Percentiles rank a stretch among this genome's conserved stretches.
phyloP scores from a whole-genome alignment of 2,113 vertebrate species.

The Rhinogobius similis region DNA sequence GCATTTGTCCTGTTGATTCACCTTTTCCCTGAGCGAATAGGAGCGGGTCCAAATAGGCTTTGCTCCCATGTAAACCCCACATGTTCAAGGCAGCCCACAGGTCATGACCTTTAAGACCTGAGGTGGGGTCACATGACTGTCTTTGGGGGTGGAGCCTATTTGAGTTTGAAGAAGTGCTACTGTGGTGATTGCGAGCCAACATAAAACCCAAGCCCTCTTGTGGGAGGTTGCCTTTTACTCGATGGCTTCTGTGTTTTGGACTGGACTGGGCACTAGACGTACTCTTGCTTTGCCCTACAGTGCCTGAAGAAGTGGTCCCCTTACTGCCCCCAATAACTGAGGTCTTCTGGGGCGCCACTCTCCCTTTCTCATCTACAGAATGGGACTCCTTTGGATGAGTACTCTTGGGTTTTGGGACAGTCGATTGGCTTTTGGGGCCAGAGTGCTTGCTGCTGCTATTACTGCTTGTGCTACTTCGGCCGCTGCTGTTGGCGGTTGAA shows the following conservation, averaged over 20 bases:
- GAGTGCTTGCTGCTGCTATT: slow-evolving; percentile 37
- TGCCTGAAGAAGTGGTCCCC: slow-evolving; percentile 45
- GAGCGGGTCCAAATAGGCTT: slow-evolving; percentile 65
- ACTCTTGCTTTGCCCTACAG: slow-evolving; percentile 25
- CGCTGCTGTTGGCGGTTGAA: slow-evolving; percentile 17
- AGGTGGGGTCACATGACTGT: slow-evolving; percentile 56
- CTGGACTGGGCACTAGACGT: slow-evolving; percentile 30
- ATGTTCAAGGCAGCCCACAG: slow-evolving; percentile 71
- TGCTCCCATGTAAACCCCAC: slow-evolving; percentile 58
- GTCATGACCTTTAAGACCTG: slow-evolving; percentile 57
- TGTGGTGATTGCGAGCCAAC: slow-evolving; percentile 77
- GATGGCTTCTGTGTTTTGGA: slow-evolving; percentile 68
- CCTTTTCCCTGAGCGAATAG: slow-evolving; percentile 75
- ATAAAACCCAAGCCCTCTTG: slow-evolving; percentile 74
- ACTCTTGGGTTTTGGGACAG: slow-evolving; percentile 44
- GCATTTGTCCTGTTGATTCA: slow-evolving; percentile 78
- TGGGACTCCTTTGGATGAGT: slow-evolving; percentile 45
- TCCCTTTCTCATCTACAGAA: slow-evolving; percentile 39
- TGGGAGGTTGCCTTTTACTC: slow-evolving; percentile 78
- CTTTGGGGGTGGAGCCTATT: slow-evolving; percentile 48
- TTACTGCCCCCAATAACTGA: slow-evolving; percentile 45
- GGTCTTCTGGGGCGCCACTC: slow-evolving; percentile 49
- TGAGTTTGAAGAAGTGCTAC: slow-evolving; percentile 44
- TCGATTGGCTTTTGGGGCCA: slow-evolving; percentile 42
- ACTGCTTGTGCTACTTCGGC: slow-evolving; percentile 19